Percentiles rank a stretch among this genome's conserved stretches.
These are phyloP conservation scores for Gortyna flavago DNA, from an alignment of 2,888 invertebrate genomes.

Conservation along the genomic window DNA sequence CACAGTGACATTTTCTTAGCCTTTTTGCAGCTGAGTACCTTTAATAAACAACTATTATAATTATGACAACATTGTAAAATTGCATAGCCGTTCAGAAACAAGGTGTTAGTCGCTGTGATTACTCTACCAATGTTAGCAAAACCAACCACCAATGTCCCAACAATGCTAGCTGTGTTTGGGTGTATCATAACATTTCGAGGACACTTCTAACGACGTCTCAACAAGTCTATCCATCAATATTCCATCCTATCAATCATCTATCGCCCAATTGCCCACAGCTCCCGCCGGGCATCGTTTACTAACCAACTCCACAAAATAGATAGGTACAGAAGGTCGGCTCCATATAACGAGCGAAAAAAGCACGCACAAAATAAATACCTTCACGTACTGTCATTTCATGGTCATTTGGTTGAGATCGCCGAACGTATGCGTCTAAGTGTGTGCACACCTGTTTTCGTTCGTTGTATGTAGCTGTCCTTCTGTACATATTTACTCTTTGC, in stretches of 20 bases:
- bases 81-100: background rate
- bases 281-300: slow-evolving; percentile 21
- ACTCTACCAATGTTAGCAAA: background rate
- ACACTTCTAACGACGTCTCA: background rate
- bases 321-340: background rate
- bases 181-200: background rate
- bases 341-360: no score
- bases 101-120: no score
- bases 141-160: background rate
- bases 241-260: slow-evolving; percentile 24
- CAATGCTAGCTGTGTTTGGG: background rate
- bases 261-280: slow-evolving; percentile 14
- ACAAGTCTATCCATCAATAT: slow-evolving; percentile 24
- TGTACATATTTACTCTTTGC: background rate
- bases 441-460: background rate
- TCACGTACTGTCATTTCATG: background rate
- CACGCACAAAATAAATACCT: background rate
- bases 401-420: background rate
- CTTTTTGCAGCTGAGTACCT: background rate
- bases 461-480: background rate
- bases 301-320: background rate
- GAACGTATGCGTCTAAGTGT: background rate
- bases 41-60: background rate
- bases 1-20: background rate
- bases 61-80: background rate